Evolutionary conservation across 2,888 invertebrate genomes (phyloP), one percentile per base, ranked within the genome.

Genomic region (Himalopsyche tibetana): DNA sequence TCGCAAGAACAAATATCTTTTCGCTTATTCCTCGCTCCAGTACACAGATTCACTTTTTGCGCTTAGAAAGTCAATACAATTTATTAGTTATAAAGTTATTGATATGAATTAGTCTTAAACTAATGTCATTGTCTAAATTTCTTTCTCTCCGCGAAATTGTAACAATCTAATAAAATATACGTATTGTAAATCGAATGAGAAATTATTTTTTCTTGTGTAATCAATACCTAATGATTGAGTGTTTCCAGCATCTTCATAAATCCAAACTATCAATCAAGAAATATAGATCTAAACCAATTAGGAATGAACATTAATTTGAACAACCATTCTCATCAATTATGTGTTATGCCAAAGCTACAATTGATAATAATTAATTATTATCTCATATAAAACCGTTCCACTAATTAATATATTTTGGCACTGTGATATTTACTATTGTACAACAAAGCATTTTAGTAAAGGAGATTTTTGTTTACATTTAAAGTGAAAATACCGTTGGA

Each of bases 181-280:
- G 2, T 56, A 5, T n/a, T 19, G 6, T 19, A 1, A 12, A 19
- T 15, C 1, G 19, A 15, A 9, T 4, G 17, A 17, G 56, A 19
- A 19, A n/a, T 19, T 6, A 2, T 28, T 28, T 56, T n/a, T 56
- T 6, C 6, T 63, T 63, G 28, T 4, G 28, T 28, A 19, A 63
- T 63, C 19, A 19, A 63, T 63, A 3, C 11, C 63, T 3, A 8
- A 63, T 19, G 63, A 63, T 63, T 63, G 63, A 63, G n/a, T 63
- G 63, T 15, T 63, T 28, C 63, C 9, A 19, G 11, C 63, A 63
- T 19, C 63, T 63, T 63, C 9, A 63, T 63, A 19, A 63, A 63
- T 63, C 63, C 19, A 28, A 63, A 63, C 63, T 8, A 63, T 63
- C 28, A 63, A 63, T 63, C 63, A 19, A 63, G 63, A 63, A 56